Conservation (phyloP, 2,113 vertebrate genomes). For the Uria lomvia region DNA sequence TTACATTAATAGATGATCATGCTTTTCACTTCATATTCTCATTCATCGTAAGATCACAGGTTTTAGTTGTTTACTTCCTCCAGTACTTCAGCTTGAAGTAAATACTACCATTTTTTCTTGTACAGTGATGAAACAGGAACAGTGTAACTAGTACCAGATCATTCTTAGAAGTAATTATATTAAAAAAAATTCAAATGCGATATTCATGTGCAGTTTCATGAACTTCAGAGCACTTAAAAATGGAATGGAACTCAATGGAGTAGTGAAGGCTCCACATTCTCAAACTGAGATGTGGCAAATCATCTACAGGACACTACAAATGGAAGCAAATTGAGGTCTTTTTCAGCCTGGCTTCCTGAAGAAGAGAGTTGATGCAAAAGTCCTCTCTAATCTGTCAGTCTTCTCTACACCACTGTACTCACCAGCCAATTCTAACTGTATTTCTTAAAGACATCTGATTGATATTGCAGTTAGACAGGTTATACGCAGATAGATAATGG, state of each 20-base stretch:
- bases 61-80: background rate
- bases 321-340: background rate
- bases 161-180: background rate
- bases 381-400: background rate
- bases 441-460: background rate
- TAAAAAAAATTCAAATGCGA: background rate
- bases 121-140: background rate
- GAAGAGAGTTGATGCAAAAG: background rate
- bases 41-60: background rate
- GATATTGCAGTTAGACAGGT: background rate
- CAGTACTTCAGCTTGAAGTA: background rate
- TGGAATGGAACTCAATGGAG: background rate
- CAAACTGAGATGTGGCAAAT: background rate
- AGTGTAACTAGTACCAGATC: background rate
- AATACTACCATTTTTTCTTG: background rate
- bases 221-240: background rate
- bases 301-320: background rate
- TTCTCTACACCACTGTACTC: background rate
- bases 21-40: background rate
- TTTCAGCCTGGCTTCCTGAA: background rate
- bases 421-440: background rate
- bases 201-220: background rate
- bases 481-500: background rate
- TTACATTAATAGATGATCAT: background rate
- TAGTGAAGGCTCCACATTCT: background rate